Evolutionary conservation across 64 coral and sea anemone species (phyloP), one percentile per base, ranked within the genome.

Genomic region (Montipora capricornis): DNA sequence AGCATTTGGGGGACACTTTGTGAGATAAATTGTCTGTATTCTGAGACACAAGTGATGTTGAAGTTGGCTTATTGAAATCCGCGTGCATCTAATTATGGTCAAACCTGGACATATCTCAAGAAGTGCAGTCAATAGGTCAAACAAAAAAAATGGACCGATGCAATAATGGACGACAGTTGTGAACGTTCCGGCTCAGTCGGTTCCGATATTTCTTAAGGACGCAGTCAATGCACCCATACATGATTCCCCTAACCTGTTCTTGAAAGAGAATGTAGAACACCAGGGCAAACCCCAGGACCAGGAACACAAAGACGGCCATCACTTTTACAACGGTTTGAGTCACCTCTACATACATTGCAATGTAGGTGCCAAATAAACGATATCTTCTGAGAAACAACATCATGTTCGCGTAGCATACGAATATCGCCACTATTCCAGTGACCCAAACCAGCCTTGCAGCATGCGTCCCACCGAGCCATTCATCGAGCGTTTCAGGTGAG

Each of bases 261-360:
- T 93, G 89, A 75, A 96, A 93, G 0, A 96, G 86, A 58, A 96
- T 89, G 95, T 80, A 86, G 74, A 96, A 96, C 12, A 90, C 87
- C 70, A 96, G 17, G 8, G 95, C 90, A 48, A 89, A 93, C 3
- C 85, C 95, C 2, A 79, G 15, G 24, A 93, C 50, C 12, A 93
- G 59, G 60, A 89, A 83, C 47, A 89, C 5, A 17, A 93, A 93
- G 12, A 96, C 87, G 2, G 17, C 26, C 86, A 96, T 84, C 37
- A 96, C 95, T 78, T 68, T 76, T 6, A 96, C 10, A 22, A 96
- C 71, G 4, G 89, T 96, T 14, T 91, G 87, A 49, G 88, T 50
- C 14, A 96, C 95, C 78, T 93, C 95, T 6, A 93, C 5, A 90
- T 89, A 96, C 95, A 96, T 96, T 8, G 95, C 71, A 24, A 96